Evolutionary conservation across 2,113 vertebrate species (phyloP), one percentile per base, ranked within the genome.

Genomic region (Camelus dromedarius): DNA sequence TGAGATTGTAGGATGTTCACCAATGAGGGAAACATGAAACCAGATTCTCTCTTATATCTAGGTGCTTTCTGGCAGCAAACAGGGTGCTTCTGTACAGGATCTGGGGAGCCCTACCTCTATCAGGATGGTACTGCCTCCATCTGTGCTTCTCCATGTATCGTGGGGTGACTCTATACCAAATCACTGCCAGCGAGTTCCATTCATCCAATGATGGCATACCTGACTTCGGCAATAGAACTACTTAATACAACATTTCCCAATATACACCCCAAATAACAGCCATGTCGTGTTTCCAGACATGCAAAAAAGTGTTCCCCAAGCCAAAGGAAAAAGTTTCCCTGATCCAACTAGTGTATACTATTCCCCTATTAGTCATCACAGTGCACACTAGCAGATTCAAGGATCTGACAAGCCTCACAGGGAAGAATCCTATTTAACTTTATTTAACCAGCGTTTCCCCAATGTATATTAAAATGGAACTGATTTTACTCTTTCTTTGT

Each of bases 371-470:
- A 91, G 20, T 56, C 58, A 92, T 92, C 54, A 91, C 62, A 67
- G 50, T 77, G 42, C 19, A 83, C 18, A n/a, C 50, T 88, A 88
- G 73, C 82, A 88, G 70, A 89, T 79, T 88, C 84, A 96, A 95
- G 35, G 46, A 70, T 91, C 77, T 91, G 42, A 95, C 83, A 93
- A 95, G 48, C 5, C 54, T 95, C 80, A 89, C 18, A 75, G 67
- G 35, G 79, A 76, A 92, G 46, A 87, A 89, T 60, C 80, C 50
- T 84, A 66, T 66, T 94, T 97, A 80, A 84, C n/a, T 60, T 75
- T 70, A 73, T 69, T 85, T 70, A 86, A 93, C 85, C 7, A 64
- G 32, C 18, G 24, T 89, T 93, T 58, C 28, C 64, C 66, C 28
- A 76, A 93, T 8, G 70, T 35, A 75, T 69, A 95, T 91, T 52